phyloP scores from a whole-genome alignment of 2,797 vertebrate genomes.

The Oreortyx pictus region DNA sequence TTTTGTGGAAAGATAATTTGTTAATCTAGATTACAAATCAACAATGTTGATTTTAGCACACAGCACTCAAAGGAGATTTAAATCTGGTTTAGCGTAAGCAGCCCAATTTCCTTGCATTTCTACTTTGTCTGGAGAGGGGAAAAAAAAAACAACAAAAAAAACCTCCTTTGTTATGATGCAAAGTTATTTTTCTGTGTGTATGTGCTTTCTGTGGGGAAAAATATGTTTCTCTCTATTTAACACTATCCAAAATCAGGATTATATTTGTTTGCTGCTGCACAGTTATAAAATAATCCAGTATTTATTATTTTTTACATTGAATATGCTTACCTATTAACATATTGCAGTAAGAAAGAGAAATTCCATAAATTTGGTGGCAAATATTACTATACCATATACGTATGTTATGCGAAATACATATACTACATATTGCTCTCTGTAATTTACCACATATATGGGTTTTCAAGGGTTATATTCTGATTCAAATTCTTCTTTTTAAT shows the following conservation, averaged over 20 bases:
- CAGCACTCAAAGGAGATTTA: constrained; percentile 13
- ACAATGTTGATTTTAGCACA: constrained; percentile 41
- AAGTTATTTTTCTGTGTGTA: neutral
- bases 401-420: neutral
- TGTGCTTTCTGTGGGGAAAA: neutral
- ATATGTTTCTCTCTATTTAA: neutral
- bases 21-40: constrained; percentile 19
- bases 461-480: neutral
- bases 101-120: neutral
- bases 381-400: neutral
- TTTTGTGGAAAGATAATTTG: constrained; percentile 45
- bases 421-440: neutral
- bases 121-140: neutral
- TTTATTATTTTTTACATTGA: neutral
- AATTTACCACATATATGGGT: neutral
- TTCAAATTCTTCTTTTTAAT: neutral
- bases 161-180: neutral
- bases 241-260: neutral
- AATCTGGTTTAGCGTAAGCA: constrained; percentile 35
- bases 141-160: neutral
- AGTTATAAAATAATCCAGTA: neutral
- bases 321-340: neutral
- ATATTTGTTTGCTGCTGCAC: neutral
- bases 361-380: neutral
- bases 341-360: neutral